A percentile compares a stretch with the other conserved stretches of the same genome.
Conservation (phyloP, 1,140 invertebrate species). For the Calliphora vicina region DNA sequence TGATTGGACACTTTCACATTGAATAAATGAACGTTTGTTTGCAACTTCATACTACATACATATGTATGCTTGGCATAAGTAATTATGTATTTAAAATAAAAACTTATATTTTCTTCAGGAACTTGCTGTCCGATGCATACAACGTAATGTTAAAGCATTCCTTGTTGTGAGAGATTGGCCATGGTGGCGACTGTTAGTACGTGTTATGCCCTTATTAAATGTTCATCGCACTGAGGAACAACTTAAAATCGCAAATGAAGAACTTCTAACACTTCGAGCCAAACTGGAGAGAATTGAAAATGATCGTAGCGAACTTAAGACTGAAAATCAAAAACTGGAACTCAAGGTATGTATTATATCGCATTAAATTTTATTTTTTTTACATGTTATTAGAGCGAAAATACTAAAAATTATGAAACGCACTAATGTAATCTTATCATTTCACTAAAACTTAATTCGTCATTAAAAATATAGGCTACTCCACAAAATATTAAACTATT, state of each 20-base stretch:
- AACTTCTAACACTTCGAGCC: conserved; percentile 80
- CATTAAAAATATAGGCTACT: too few relatives aligned
- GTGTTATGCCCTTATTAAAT: conserved; percentile 88
- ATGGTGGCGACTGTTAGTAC: conserved; percentile 92
- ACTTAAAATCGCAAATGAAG: conserved; percentile 78
- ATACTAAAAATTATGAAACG: too few relatives aligned
- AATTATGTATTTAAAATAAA: not conserved
- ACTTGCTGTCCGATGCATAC: conserved; percentile 89
- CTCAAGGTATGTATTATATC: conserved; percentile 76
- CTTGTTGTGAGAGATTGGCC: conserved; percentile 91
- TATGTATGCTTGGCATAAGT: not conserved
- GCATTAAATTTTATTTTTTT: not conserved
- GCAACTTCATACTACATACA: not conserved
- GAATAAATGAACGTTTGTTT: not conserved
- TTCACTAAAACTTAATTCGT: too few relatives aligned
- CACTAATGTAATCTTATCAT: too few relatives aligned
- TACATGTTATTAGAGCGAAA: too few relatives aligned
- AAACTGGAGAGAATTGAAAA: conserved; percentile 87
- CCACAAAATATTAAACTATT: too few relatives aligned
- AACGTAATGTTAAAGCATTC: conserved; percentile 91
- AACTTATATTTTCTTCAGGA: conserved; percentile 69
- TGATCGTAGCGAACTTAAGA: conserved; percentile 84
- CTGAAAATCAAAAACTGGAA: conserved; percentile 88
- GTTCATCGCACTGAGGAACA: conserved; percentile 93
- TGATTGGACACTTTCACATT: not conserved